Base-by-base conservation (phyloP, 2,113 vertebrate species). In the Puma concolor region DNA sequence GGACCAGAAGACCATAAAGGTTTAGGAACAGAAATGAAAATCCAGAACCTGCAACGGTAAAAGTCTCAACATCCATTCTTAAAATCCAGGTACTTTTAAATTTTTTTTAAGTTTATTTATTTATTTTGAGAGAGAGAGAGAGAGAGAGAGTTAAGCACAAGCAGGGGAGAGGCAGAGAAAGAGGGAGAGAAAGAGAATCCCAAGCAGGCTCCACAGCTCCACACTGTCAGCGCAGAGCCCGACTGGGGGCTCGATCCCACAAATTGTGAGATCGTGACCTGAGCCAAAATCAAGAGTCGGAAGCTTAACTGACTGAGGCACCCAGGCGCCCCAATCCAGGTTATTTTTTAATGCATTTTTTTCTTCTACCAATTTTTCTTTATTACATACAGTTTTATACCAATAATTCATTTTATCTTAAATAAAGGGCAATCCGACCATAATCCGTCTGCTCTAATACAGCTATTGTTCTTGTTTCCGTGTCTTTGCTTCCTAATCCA, bases 11-110 rank as follows among this genome's bases (percentile, higher is more conserved):
- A 86, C 27, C 17, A 50, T 8, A 48, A 52, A 80, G 12, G 10
- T 76, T 95, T 60, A 60, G 29, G 19, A 82, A 54, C 14, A 64
- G 66, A 97, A 89, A 87, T 36, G 19, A 80, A 76, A 95, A n/a
- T 3, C 19, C 44, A 33, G 77, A 52, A 57, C 16, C 33, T 52
- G n/a, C 0, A 31, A 50, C 23, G 13, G 76, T 38, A 64, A 77
- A 89, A 88, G 7, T 82, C 41, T 83, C 79, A 15, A 29, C 27
- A 81, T 76, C 33, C 13, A 64, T 31, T 89, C 31, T 29, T 94
- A 91, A 91, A 88, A 76, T 66, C 52, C 52, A 88, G 27, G 33
- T 50, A 52, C 83, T 48, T 44, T 74, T 41, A 38, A 13, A 44
- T 2, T 25, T 44, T 76, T 76, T 76, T 44, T 15, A 41, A 27